phyloP scores from a whole-genome alignment of 23 tunicate species.

The Diplosoma virens region DNA sequence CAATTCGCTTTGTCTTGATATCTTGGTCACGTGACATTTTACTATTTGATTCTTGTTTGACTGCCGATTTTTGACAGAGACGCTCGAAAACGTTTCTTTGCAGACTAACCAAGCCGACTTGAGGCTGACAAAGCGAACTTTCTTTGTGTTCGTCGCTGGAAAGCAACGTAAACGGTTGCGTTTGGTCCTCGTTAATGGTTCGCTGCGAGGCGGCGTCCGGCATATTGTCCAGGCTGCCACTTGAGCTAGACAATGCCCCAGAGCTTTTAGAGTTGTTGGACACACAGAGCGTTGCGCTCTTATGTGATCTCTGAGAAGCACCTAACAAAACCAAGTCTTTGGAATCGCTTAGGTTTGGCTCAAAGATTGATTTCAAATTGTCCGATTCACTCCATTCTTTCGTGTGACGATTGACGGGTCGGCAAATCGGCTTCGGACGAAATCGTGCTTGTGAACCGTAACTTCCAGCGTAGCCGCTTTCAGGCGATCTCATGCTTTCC shows the following conservation, averaged over 20 bases:
- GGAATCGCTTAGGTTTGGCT: slow-evolving; percentile 49
- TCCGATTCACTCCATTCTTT: slow-evolving; percentile 82
- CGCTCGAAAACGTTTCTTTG: slow-evolving; percentile 58
- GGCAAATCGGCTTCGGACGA: neutral
- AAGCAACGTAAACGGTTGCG: neutral
- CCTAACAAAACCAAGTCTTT: slow-evolving; percentile 58
- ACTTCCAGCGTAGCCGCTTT: slow-evolving; percentile 12
- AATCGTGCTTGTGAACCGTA: slow-evolving; percentile 15
- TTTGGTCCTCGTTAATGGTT: neutral
- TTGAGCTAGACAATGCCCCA: slow-evolving; percentile 59
- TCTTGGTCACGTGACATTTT: too few relatives aligned
- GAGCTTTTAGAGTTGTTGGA: slow-evolving; percentile 66
- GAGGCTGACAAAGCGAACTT: slow-evolving; percentile 44
- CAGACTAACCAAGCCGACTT: slow-evolving; percentile 47
- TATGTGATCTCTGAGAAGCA: slow-evolving; percentile 40
- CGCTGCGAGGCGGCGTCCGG: neutral
- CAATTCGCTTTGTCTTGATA: too few relatives aligned
- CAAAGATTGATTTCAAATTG: slow-evolving; percentile 61
- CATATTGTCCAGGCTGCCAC: slow-evolving; percentile 69
- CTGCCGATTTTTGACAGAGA: slow-evolving; percentile 17
- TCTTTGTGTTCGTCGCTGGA: slow-evolving; percentile 4
- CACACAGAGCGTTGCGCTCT: slow-evolving; percentile 35
- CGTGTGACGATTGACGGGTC: slow-evolving; percentile 36
- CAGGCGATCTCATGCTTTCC: slow-evolving; percentile 61
- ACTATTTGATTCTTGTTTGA: too few relatives aligned